Evolutionary conservation across 1,140 invertebrate species (phyloP), one percentile per base, ranked within the genome.

Genomic region (Sitophilus oryzae): DNA sequence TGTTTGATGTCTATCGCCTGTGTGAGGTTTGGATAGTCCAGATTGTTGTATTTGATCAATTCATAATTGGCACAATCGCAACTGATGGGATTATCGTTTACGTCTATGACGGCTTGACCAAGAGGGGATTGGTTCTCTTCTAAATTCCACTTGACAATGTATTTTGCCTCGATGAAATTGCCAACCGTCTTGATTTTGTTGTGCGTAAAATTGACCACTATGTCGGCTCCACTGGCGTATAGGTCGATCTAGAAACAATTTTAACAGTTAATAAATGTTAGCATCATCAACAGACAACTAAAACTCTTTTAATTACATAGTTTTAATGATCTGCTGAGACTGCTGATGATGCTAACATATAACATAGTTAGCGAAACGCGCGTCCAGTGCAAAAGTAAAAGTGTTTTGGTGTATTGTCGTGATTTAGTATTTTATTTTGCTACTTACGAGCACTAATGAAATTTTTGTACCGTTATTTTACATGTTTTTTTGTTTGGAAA

Each of bases 1-100:
- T 45, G 37, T 14, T 51, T 15, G 25, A 66, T 51, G n/a, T 56
- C 34, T 9, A 63, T 36, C 9, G 44, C 10, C 2, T 16, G 16
- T 16, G 35, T 52, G 3, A 63, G 40, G 8, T 16, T 22, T 18
- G 52, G 46, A 40, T 59, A 23, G 5, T 40, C n/a, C 38, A 40
- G 8, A 9, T 46, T 50, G 36, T 61, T 59, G 37, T 63, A 65
- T 23, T 49, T 23, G 19, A 52, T 41, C 14, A 66, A 52, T 30
- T 64, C 42, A 25, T 57, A 65, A 22, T 44, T 48, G 11, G n/a
- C 19, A 30, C 47, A 51, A 42, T 53, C 44, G 18, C 54, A 56
- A 3, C 20, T 3, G 14, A 56, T 50, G 2, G 53, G 42, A 43
- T 56, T 56, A 11, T 41, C 25, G 1, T 16, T 8, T 19, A 58